Percentiles rank a stretch among this genome's conserved stretches.
phyloP scores from a whole-genome alignment of 2,113 vertebrate genomes.

The Stigmatopora argus region DNA sequence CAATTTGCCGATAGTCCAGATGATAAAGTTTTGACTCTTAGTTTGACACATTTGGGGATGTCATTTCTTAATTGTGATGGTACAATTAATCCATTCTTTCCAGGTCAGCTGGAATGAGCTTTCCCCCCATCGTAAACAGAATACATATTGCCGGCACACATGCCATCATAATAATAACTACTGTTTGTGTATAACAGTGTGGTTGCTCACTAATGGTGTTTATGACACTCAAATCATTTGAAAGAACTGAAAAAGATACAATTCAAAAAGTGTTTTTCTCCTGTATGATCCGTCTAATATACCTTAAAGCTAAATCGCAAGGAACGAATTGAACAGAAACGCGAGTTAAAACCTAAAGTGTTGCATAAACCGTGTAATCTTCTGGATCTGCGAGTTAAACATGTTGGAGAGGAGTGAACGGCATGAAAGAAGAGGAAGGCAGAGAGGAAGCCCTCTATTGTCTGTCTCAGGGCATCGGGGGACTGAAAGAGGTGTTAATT shows the following conservation, averaged over 20 bases:
- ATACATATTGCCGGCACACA: background rate
- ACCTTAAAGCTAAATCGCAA: background rate
- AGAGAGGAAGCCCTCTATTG: slow-evolving; percentile 61
- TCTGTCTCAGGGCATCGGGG: slow-evolving; percentile 62
- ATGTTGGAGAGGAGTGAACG: background rate
- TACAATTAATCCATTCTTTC: too few relatives aligned
- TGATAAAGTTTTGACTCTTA: background rate
- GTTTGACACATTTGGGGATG: background rate
- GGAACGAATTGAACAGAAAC: background rate
- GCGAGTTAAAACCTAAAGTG: background rate
- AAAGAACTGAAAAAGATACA: background rate
- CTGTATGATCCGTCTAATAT: background rate
- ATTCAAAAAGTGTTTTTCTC: too few relatives aligned
- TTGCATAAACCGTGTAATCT: background rate
- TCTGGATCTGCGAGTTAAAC: slow-evolving; percentile 29
- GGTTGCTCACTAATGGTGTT: background rate
- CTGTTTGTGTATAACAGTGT: background rate
- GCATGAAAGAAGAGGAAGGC: slow-evolving; percentile 42
- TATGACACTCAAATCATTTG: background rate
- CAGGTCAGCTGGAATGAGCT: background rate
- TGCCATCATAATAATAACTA: background rate
- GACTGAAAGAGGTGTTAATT: slow-evolving; percentile 71
- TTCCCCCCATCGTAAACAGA: background rate
- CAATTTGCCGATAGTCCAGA: background rate
- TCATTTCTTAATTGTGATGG: background rate